Base-by-base conservation (phyloP, 2,113 vertebrate genomes). In the Dromiciops gliroides region DNA sequence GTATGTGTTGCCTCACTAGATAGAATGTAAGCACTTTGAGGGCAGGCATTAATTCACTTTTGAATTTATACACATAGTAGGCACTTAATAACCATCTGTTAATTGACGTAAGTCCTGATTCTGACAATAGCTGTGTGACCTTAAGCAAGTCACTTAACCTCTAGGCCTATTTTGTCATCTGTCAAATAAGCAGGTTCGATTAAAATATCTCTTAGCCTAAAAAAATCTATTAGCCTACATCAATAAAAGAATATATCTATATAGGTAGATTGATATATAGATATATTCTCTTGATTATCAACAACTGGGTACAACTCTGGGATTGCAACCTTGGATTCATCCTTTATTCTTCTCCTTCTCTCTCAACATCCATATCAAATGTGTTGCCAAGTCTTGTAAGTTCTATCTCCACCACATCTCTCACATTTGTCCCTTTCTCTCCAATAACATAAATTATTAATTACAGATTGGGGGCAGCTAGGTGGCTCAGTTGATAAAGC, bases 21-120 rank as follows among this genome's bases (percentile, higher is more conserved):
- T 0, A 83, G 37, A 75, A n/a, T 37, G 14, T 2, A 19, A 19
- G 60, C 60, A n/a, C 60, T 75, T 75, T 75, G 16, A n/a, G 9
- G 60, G 31, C 60, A 60, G 56, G 26, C 31, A 31, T 60, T 60
- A 31, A 31, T 60, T 60, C 10, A 75, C 60, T 75, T 75, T n/a
- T 75, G 60, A 75, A 16, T 75, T 75, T 51, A 92, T 22, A 95
- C 50, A 47, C 44, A 89, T 3, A 88, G 52, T 9, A 92, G 11
- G 26, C 95, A 94, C 92, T 96, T 90, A 51, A 26, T 47, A 89
- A 67, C 24, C 95, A 75, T 92, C 91, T 37, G 89, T 8, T 90
- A 19, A 96, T 92, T 90, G n/a, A 93, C 92, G 9, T 51, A 92
- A 48, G 19, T 75, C 37, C 60, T 75, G 31, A n/a, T 75, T 75